These are phyloP conservation scores for Trilocha varians DNA, from an alignment of 2,888 invertebrate species.

Conservation along the genomic window DNA sequence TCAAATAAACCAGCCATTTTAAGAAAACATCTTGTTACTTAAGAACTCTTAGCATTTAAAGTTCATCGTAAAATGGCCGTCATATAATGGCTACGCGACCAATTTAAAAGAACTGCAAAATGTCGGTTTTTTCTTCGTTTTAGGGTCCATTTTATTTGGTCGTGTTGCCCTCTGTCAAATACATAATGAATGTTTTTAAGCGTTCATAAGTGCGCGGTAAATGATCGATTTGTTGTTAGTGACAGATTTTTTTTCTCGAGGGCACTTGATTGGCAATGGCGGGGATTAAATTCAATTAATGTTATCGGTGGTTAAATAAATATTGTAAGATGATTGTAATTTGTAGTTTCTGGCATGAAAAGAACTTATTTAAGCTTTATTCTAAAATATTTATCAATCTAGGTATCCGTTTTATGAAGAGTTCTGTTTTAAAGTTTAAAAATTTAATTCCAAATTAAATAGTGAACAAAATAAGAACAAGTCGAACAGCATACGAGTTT, in stretches of 20 bases:
- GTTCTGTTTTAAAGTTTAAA: too few species aligned
- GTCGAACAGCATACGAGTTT: not conserved
- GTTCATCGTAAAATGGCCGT: not conserved
- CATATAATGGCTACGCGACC: not conserved
- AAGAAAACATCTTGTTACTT: slow-evolving; percentile 18
- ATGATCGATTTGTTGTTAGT: slow-evolving; percentile 2
- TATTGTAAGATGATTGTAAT: not conserved
- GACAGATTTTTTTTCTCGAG: slow-evolving; percentile 1
- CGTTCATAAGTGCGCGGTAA: slow-evolving; percentile 13
- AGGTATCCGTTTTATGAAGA: too few species aligned
- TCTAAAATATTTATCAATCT: too few species aligned
- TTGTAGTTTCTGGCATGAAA: too few species aligned
- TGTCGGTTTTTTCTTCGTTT: not conserved
- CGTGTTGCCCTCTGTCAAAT: slow-evolving; percentile 46
- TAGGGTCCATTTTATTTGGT: slow-evolving; percentile 26
- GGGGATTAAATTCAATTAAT: not conserved
- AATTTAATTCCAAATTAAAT: too few species aligned
- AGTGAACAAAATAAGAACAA: not conserved
- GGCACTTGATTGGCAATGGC: not conserved
- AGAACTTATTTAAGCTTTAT: too few species aligned
- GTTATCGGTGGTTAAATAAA: not conserved
- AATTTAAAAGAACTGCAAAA: too few species aligned
- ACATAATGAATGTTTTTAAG: slow-evolving; percentile 50
- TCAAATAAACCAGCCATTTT: slow-evolving; percentile 30
- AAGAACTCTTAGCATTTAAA: not conserved